Evolutionary conservation across 2,113 vertebrate genomes (phyloP), one percentile per base, ranked within the genome.

Genomic region (Bujurquina vittata): DNA sequence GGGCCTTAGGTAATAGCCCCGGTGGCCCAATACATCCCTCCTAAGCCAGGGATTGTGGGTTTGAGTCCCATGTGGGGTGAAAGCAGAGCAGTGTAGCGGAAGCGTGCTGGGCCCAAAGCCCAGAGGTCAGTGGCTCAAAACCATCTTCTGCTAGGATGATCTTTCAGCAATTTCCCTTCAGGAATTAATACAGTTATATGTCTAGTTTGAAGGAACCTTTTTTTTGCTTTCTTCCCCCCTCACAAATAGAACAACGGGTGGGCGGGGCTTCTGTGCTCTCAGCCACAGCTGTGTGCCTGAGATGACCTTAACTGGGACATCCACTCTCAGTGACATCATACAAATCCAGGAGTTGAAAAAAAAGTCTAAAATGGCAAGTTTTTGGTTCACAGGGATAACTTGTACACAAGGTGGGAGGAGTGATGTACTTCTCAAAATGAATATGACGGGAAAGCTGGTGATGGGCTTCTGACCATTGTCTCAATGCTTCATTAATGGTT

Each of bases 1-100:
- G 43, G 17, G 23, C 43, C 10, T 12, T 72, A 67, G 8, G 12
- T 65, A 69, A 15, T 43, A 69, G 40, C 15, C 23, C 46, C 26
- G 23, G 95, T 96, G 95, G 94, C 94, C 92, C 95, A 96, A 95
- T 89, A 95, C 94, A 95, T 94, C 94, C 92, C 92, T 94, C 89
- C 89, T 93, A 93, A 90, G 76, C 87, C 87, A 92, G 89, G 82
- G 91, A 90, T 93, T 93, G 89, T 89, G 88, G 87, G 84, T 92
- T 91, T 83, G 55, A 92, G 85, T 91, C 63, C 85, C 90, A 73
- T 92, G 91, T 91, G 88, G 86, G 87, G 85, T 52, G 65, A 72
- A 72, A 94, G 92, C 89, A 93, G 89, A 94, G 93, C 90, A 90
- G 91, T 84, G 89, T 91, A 94, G 89, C 89, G 83, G 92, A 93